Base-by-base conservation (phyloP, 2,888 invertebrate species). In the Eupelmus urozonus region DNA sequence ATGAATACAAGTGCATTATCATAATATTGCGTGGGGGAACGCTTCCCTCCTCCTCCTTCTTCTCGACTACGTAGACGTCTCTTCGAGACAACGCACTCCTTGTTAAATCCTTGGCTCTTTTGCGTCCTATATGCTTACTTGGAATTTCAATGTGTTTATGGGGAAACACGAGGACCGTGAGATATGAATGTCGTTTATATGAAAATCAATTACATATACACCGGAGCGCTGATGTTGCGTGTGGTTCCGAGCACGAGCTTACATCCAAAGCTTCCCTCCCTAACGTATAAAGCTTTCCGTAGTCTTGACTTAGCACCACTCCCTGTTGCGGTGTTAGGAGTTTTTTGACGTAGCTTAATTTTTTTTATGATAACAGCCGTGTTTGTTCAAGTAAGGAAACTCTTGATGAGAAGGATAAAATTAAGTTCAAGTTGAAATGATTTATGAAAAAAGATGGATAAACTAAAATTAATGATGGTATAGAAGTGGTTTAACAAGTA, bases 1-100 rank as follows among this genome's bases (percentile, higher is more conserved):
- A 88, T 85, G 86, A 87, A 88, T 88, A 87, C 85, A 86, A 87
- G 85, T 87, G 85, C 85, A 88, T 88, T 88, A 88, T 86, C 86
- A 88, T 88, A 88, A 87, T 87, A 85, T 84, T 82, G 71, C 63
- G 60, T 76, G 74, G 82, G 79, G 84, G 82, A 82, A 82, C 84
- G 83, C 82, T 80, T 82, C 82, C 20, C 23, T 29, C n/a, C 11
- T 13, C 20, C 25, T 53, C 66, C 9, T 53, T 20, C 27, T n/a
- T n/a, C 11, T 55, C 45, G 25, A 25, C 25, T n/a, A n/a, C n/a
- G n/a, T n/a, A n/a, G n/a, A 25, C 45, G 34, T 34, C 9, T 20
- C 27, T 2, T 55, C 45, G n/a, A 16, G n/a, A 13, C 27, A 3
- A 4, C 18, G 20, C 53, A 1, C 40, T 9, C 18, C 5, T n/a